phyloP scores from a whole-genome alignment of 2,113 vertebrate species.

The Elanoides forficatus region DNA sequence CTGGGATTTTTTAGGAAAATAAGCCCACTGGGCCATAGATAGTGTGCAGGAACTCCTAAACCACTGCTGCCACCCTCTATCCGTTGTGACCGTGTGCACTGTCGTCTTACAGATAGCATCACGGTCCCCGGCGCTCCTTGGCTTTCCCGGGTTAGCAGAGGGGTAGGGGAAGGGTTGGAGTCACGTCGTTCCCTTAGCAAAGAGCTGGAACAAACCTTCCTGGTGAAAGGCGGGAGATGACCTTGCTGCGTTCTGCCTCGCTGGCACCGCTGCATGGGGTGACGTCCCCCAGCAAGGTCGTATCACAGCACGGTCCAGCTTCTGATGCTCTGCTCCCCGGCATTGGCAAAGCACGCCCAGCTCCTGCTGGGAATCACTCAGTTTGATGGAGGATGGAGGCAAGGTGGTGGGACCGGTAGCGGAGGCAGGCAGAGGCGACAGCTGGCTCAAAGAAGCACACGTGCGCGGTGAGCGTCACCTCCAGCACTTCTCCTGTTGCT shows the following conservation, averaged over 20 bases:
- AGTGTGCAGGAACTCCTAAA: not conserved
- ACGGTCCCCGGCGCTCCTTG: not conserved
- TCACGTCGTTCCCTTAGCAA: not conserved
- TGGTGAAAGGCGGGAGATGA: not conserved
- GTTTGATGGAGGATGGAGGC: not conserved
- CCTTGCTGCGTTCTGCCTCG: not conserved
- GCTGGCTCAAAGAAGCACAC: not conserved
- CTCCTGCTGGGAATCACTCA: not conserved
- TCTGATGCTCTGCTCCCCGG: not conserved
- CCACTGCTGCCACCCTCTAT: not conserved
- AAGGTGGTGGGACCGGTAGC: not conserved
- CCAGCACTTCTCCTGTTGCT: not conserved
- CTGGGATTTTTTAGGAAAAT: not conserved
- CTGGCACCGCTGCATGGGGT: rapidly evolving
- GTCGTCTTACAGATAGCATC: not conserved
- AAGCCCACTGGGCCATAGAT: not conserved
- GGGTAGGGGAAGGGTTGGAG: not conserved
- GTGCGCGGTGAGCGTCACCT: not conserved
- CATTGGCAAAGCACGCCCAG: not conserved
- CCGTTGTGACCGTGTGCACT: rapidly evolving
- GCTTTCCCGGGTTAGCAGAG: not conserved
- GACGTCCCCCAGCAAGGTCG: not conserved
- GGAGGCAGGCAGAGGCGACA: not conserved
- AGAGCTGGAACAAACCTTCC: not conserved
- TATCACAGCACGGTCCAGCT: not conserved